Conservation (phyloP, 2,113 vertebrate genomes). For the Chlamydotis undulata region DNA sequence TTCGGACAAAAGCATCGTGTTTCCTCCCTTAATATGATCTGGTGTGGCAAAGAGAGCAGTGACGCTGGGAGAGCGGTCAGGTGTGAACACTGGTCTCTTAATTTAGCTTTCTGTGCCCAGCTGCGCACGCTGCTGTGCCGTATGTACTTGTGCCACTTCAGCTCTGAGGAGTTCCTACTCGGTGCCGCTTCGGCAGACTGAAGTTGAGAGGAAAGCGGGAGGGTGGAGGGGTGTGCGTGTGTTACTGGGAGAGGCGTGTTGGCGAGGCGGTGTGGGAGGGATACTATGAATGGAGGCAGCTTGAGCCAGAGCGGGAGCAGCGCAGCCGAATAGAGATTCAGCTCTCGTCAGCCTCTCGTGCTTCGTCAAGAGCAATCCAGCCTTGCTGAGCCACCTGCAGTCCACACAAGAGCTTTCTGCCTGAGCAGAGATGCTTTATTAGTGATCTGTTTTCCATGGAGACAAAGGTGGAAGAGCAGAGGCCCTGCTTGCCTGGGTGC, state of each 20-base stretch:
- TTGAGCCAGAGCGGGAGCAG: not conserved
- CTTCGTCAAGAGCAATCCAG: not conserved
- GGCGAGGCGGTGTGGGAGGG: accelerated
- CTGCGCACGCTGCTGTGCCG: accelerated
- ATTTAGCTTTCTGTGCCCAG: not conserved
- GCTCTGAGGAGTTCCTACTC: not conserved
- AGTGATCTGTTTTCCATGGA: not conserved
- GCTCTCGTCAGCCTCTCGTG: not conserved
- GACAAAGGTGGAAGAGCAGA: not conserved
- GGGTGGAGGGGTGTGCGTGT: too few species aligned
- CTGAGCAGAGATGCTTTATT: not conserved
- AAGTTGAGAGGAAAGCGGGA: not conserved
- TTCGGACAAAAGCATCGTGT: not conserved
- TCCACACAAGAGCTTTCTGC: not conserved
- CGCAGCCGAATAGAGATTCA: not conserved
- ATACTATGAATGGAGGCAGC: not conserved
- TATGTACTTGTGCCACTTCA: not conserved
- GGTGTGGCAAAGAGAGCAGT: not conserved
- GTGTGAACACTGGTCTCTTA: not conserved
- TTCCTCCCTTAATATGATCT: not conserved
- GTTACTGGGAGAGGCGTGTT: not conserved
- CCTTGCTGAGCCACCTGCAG: not conserved
- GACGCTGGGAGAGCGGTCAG: not conserved
- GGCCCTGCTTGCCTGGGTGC: not conserved
- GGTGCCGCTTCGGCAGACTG: not conserved